phyloP scores from a whole-genome alignment of 2,888 invertebrate genomes.

The Galerucella calmariensis region DNA sequence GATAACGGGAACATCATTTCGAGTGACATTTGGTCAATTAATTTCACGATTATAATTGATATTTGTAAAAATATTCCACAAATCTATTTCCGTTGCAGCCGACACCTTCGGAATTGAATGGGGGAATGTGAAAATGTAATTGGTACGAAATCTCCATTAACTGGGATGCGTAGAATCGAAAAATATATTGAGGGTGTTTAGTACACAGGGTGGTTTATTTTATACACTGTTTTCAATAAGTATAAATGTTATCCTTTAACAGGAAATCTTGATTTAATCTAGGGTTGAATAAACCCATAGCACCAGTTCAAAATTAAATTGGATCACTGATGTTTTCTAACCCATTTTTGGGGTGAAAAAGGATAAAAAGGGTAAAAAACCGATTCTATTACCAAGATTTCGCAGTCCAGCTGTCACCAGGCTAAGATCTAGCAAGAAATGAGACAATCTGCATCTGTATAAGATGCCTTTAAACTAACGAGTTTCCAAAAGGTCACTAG shows the following conservation, averaged over 20 bases:
- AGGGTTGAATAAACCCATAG: too few species aligned
- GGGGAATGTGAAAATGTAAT: conserved; percentile 28
- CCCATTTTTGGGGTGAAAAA: too few species aligned
- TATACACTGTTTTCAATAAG: not conserved
- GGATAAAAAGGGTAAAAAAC: too few species aligned
- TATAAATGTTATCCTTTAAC: not conserved
- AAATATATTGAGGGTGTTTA: conserved; percentile 22
- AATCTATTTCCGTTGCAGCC: conserved; percentile 49
- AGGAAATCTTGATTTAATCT: too few species aligned
- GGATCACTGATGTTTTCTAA: too few species aligned
- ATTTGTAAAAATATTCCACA: conserved; percentile 46
- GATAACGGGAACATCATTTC: conserved; percentile 33
- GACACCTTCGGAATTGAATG: conserved; percentile 40
- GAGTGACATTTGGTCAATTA: conserved; percentile 45
- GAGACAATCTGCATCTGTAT: too few species aligned
- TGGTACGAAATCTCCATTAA: conserved; percentile 29
- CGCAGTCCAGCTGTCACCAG: too few species aligned
- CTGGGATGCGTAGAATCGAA: conserved; percentile 24
- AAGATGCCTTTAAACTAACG: too few species aligned
- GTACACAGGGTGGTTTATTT: conserved; percentile 12
- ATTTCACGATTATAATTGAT: conserved; percentile 41
- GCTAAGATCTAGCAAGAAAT: too few species aligned
- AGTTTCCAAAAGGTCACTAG: too few species aligned
- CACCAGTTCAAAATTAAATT: too few species aligned
- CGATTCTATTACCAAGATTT: too few species aligned